Evolutionary conservation across 2,888 invertebrate genomes (phyloP).

Genomic region (Ormyrus nitidulus): DNA sequence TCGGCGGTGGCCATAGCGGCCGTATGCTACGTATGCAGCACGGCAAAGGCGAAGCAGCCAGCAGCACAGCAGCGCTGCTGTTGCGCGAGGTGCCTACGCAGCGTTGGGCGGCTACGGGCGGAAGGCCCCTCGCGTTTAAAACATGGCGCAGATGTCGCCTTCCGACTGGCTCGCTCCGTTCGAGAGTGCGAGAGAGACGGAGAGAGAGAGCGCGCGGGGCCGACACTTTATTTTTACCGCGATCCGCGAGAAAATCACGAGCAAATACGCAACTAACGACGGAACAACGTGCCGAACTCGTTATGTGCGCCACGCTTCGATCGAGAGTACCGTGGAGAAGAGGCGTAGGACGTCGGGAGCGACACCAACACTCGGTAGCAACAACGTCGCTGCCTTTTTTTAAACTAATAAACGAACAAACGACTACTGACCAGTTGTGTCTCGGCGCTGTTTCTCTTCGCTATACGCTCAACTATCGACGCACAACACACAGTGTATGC

Average conservation of each 20-base stretch:
- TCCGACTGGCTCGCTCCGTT: neutral
- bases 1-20: neutral
- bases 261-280: too few relatives aligned
- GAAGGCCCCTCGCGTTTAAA: slow-evolving; percentile 27
- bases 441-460: neutral
- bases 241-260: too few relatives aligned
- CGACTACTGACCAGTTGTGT: slow-evolving; percentile 27
- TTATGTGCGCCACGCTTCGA: too few relatives aligned
- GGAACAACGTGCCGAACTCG: too few relatives aligned
- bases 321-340: too few relatives aligned
- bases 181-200: neutral
- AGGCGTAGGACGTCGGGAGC: neutral
- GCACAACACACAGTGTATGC: slow-evolving; percentile 10
- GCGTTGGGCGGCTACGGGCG: neutral
- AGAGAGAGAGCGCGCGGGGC: neutral
- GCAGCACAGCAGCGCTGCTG: neutral
- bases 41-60: too few relatives aligned
- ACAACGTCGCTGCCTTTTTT: slow-evolving; percentile 11
- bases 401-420: slow-evolving; percentile 7
- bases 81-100: neutral
- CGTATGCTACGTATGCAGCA: neutral
- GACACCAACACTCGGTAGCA: too few relatives aligned
- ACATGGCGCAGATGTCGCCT: slow-evolving; percentile 51
- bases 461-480: slow-evolving; percentile 36
- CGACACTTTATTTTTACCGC: too few relatives aligned